Percentiles rank a stretch among this genome's conserved stretches.
Conservation (phyloP, 2,888 invertebrate species). For the Drosophila flavopinicola region DNA sequence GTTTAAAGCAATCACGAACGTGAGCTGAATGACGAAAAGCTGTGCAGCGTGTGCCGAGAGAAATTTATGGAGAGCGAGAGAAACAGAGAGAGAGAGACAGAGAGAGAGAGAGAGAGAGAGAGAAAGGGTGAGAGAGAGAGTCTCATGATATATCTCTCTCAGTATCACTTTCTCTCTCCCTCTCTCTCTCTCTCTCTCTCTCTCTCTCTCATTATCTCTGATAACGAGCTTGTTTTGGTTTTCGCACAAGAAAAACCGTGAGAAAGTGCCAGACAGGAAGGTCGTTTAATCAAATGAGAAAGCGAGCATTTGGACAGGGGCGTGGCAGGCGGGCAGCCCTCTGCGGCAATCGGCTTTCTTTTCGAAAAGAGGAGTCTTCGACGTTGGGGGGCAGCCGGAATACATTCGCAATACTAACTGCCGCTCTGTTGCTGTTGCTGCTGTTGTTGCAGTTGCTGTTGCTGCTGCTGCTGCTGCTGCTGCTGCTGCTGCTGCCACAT, state of each 20-base stretch:
- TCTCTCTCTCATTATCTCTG: slow-evolving; percentile 22
- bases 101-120: not conserved
- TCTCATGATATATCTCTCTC: not conserved
- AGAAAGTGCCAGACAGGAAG: slow-evolving; percentile 70
- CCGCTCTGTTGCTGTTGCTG: slow-evolving; percentile 17
- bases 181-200: slow-evolving; percentile 3
- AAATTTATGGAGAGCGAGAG: too few relatives aligned
- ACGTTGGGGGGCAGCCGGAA: not conserved
- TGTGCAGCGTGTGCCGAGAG: not conserved
- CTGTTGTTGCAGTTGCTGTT: slow-evolving; percentile 10
- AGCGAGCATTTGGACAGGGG: slow-evolving; percentile 38
- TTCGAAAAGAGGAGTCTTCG: not conserved
- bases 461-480: slow-evolving; percentile 82
- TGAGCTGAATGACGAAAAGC: slow-evolving; percentile 28
- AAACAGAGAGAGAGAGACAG: not conserved
- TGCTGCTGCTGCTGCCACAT: slow-evolving; percentile 85
- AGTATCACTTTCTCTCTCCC: not conserved
- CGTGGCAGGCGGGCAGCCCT: slow-evolving; percentile 15
- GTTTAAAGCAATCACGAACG: slow-evolving; percentile 28
- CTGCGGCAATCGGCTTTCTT: slow-evolving; percentile 20
- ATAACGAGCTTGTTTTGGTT: slow-evolving; percentile 62
- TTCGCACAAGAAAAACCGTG: slow-evolving; percentile 60
- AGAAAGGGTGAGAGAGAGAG: not conserved
- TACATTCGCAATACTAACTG: slow-evolving; percentile 60
- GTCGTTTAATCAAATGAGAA: slow-evolving; percentile 70